Percentiles rank a stretch among this genome's conserved stretches.
These are phyloP conservation scores for Paedocypris micromegethes DNA, from an alignment of 2,797 vertebrate genomes.

Conservation along the genomic window DNA sequence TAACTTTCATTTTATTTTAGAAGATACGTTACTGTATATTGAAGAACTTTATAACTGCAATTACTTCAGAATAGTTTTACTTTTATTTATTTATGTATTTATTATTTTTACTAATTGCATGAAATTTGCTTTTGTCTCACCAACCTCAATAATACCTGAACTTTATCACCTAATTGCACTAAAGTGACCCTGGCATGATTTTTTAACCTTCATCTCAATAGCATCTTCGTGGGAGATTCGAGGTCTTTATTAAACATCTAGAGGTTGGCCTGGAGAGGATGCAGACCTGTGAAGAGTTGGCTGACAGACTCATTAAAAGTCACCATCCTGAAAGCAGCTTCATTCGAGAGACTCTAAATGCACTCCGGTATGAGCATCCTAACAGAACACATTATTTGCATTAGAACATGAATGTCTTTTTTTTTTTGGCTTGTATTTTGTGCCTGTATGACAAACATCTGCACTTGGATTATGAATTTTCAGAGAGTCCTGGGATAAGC, in stretches of 20 bases:
- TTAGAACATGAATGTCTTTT: neutral
- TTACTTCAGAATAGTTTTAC: too few relatives aligned
- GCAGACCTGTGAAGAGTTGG: conserved; percentile 64
- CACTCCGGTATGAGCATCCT: conserved; percentile 65
- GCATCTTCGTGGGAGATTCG: conserved; percentile 73
- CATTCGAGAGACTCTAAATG: conserved; percentile 64
- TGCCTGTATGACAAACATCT: too few relatives aligned
- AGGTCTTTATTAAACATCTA: conserved; percentile 72
- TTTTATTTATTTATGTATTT: too few relatives aligned
- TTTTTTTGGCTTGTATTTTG: neutral
- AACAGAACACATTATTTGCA: conserved; percentile 1
- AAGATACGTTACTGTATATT: too few relatives aligned
- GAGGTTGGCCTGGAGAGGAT: conserved; percentile 68
- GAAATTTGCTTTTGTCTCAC: too few relatives aligned
- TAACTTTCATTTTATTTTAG: too few relatives aligned
- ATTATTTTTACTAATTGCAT: too few relatives aligned
- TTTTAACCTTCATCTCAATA: conserved; percentile 41
- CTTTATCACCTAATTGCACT: too few relatives aligned
- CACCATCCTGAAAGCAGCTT: conserved; percentile 64
- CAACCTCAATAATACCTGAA: too few relatives aligned
- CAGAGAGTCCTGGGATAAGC: conserved; percentile 77
- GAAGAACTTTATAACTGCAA: too few relatives aligned
- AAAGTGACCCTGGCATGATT: too few relatives aligned
- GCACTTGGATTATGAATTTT: neutral
- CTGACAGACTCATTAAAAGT: conserved; percentile 60